These are phyloP conservation scores for Oncorhynchus tshawytscha DNA, from an alignment of 2,113 vertebrate species.

Conservation along the genomic window DNA sequence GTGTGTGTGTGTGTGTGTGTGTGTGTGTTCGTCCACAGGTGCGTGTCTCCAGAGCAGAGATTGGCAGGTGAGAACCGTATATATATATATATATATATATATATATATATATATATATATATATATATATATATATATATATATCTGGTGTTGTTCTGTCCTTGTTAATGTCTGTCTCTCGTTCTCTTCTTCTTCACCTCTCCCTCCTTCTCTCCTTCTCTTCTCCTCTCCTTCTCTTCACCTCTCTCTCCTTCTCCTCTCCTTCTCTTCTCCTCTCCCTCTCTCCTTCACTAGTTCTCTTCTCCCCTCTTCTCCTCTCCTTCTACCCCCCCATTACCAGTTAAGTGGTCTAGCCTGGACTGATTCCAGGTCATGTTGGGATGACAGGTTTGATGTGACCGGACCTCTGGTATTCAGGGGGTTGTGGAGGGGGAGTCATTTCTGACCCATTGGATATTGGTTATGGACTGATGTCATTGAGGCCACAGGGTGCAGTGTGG, in stretches of 20 bases:
- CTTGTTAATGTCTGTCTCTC: background rate
- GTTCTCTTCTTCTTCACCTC: background rate
- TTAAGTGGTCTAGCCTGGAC: no score
- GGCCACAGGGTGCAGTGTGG: background rate
- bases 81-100: no score
- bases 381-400: background rate
- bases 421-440: background rate
- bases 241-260: background rate
- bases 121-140: no score
- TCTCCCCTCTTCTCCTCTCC: background rate
- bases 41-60: no score
- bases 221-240: background rate
- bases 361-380: no score
- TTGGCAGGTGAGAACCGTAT: no score
- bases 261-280: background rate
- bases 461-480: background rate
- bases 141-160: background rate
- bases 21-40: no score
- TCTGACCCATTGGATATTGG: background rate
- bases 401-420: background rate
- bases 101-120: no score
- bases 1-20: no score
- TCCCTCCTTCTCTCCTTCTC: no score
- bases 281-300: background rate
- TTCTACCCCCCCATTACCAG: background rate